Conservation (phyloP, 2,888 invertebrate species). For the Galeopsomyia nigrocyanea region DNA sequence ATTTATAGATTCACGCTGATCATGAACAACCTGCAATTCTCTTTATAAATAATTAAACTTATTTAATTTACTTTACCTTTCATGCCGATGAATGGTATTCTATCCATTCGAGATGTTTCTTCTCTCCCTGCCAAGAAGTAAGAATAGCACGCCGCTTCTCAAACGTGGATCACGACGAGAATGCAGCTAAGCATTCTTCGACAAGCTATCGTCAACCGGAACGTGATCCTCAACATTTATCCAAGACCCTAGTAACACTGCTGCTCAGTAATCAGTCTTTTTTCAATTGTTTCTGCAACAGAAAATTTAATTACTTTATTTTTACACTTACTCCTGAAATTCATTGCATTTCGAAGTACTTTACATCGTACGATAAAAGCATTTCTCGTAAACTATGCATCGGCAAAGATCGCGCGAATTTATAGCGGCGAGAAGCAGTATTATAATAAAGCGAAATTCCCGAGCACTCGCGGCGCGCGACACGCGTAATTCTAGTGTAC, state of each 20-base stretch:
- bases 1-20: not conserved
- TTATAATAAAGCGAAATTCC: no score
- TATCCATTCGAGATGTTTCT: slow-evolving; percentile 26
- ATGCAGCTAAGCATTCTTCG: slow-evolving; percentile 43
- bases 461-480: no score
- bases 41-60: no score
- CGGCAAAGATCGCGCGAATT: no score
- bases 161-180: slow-evolving; percentile 40
- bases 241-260: not conserved
- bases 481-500: no score
- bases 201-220: slow-evolving; percentile 40
- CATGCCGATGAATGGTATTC: slow-evolving; percentile 29
- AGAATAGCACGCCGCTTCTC: slow-evolving; percentile 18
- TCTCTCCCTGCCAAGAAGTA: slow-evolving; percentile 1
- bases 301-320: no score
- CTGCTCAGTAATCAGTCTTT: not conserved
- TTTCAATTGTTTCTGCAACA: slow-evolving; percentile 22
- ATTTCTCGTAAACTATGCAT: no score
- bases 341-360: no score
- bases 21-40: not conserved
- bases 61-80: slow-evolving; percentile 29
- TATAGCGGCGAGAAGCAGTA: no score
- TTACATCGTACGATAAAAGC: no score
- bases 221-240: slow-evolving; percentile 45
- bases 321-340: no score